Conservation (phyloP, 2,113 vertebrate species). For the Noturus placidus region DNA sequence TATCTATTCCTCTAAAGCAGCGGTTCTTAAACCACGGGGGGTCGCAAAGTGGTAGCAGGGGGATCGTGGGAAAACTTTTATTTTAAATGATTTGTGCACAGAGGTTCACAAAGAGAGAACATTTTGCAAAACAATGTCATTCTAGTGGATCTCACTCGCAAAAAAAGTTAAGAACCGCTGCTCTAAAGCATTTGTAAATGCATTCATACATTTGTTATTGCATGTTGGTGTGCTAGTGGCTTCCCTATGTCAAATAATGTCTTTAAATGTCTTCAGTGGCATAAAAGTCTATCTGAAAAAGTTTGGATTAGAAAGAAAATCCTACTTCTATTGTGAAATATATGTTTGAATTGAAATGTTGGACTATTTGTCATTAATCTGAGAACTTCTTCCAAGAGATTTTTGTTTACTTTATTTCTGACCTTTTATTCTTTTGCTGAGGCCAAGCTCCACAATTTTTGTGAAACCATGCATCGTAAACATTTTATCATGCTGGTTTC, state of each 20-base stretch:
- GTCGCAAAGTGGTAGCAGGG: no score
- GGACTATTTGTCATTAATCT: background rate
- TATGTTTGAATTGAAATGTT: background rate
- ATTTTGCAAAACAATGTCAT: no score
- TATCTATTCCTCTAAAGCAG: background rate
- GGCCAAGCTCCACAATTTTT: background rate
- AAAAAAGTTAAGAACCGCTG: no score
- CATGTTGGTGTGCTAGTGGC: background rate
- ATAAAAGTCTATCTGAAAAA: background rate
- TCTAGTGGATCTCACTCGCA: no score
- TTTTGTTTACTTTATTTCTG: background rate
- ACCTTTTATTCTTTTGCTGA: background rate
- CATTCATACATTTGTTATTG: background rate
- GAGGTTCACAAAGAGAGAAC: no score
- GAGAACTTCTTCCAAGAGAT: background rate
- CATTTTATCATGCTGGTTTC: background rate
- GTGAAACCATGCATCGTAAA: background rate
- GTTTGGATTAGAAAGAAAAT: background rate
- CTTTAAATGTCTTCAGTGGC: background rate
- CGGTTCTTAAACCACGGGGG: no score
- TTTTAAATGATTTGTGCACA: no score
- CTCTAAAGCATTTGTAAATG: background rate
- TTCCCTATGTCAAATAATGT: background rate
- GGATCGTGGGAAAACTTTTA: no score
- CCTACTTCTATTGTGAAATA: background rate